phyloP scores from a whole-genome alignment of 2,797 vertebrate genomes.

The Xerus rutilus region DNA sequence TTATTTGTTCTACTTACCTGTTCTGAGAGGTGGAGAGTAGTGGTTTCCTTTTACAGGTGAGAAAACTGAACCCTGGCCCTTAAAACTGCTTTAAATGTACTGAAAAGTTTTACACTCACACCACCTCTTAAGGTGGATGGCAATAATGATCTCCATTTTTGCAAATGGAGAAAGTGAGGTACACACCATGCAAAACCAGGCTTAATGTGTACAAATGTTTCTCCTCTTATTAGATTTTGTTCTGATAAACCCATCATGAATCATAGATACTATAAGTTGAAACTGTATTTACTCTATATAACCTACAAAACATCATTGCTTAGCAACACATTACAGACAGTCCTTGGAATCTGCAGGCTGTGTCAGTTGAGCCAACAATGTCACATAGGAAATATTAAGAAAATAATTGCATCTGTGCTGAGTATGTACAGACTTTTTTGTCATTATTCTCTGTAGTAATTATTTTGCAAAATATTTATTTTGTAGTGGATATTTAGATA shows the following conservation, averaged over 20 bases:
- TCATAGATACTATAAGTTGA: neutral
- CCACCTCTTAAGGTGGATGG: neutral
- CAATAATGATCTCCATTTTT: neutral
- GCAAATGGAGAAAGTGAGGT: neutral
- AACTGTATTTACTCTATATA: no score
- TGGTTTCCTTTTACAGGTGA: neutral
- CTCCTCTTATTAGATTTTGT: neutral
- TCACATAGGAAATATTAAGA: neutral
- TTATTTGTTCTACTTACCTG: neutral
- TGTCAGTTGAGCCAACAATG: neutral
- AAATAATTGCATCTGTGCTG: neutral
- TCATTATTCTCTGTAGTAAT: neutral
- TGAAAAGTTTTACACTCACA: neutral
- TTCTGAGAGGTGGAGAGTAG: neutral
- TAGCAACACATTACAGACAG: neutral
- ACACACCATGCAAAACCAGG: neutral
- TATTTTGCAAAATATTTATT: neutral
- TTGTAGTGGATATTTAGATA: no score
- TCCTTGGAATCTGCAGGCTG: neutral
- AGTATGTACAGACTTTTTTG: neutral
- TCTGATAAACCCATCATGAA: neutral
- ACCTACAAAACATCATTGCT: neutral
- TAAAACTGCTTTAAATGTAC: neutral
- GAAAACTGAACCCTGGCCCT: neutral
- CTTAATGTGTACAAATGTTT: no score